phyloP scores from a whole-genome alignment of 2,888 invertebrate genomes.

The Automeris io region DNA sequence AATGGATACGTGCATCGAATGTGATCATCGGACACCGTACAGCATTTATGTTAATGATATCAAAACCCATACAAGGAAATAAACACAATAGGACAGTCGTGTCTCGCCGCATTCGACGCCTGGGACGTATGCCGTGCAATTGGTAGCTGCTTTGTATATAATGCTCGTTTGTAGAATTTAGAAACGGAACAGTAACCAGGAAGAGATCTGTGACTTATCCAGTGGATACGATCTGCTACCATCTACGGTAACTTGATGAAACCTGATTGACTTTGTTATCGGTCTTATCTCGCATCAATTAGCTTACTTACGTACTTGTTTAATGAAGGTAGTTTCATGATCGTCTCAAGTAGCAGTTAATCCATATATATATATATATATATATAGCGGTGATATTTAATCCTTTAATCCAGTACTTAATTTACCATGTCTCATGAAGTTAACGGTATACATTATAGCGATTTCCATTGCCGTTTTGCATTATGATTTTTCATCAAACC shows the following conservation, averaged over 20 bases:
- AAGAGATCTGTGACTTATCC: constrained; percentile 59
- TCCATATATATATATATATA: no score
- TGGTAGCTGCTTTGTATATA: constrained; percentile 69
- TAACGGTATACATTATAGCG: no score
- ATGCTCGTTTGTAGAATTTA: constrained; percentile 68
- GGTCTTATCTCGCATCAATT: constrained; percentile 39
- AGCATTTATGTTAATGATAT: constrained; percentile 71
- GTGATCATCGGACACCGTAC: constrained; percentile 53
- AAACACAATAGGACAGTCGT: constrained; percentile 72
- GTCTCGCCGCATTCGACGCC: constrained; percentile 66
- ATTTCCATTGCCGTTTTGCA: no score
- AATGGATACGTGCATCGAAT: constrained; percentile 56
- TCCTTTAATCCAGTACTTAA: background rate
- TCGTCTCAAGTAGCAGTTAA: no score
- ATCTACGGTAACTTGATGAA: constrained; percentile 49
- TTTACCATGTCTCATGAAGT: background rate
- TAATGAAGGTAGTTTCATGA: constrained; percentile 23
- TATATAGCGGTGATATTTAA: background rate
- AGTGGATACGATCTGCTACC: constrained; percentile 55
- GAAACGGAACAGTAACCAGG: constrained; percentile 60
- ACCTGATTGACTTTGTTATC: constrained; percentile 57
- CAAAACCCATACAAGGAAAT: constrained; percentile 70
- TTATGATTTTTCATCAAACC: no score
- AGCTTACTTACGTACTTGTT: constrained; percentile 28
- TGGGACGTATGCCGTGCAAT: constrained; percentile 57